phyloP scores from a whole-genome alignment of 2,113 vertebrate genomes.

The Herpailurus yagouaroundi region DNA sequence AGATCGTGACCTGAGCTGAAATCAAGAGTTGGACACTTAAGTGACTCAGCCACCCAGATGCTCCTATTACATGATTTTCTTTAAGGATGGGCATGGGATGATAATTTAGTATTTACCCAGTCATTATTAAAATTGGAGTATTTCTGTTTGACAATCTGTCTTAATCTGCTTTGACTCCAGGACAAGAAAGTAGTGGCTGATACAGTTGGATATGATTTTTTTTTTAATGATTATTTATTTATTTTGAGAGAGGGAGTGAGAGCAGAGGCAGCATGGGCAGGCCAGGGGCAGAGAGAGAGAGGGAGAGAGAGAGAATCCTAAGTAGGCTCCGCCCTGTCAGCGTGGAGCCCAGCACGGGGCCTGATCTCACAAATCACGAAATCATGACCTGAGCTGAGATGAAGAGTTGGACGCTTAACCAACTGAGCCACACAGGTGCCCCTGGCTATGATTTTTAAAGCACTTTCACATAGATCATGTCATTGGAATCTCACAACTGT shows the following conservation, averaged over 20 bases:
- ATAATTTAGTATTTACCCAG: neutral
- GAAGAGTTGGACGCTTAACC: no score
- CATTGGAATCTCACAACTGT: neutral
- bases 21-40: no score
- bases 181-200: neutral
- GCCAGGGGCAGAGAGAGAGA: no score
- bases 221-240: neutral
- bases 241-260: no score
- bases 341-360: accelerated
- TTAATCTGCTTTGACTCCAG: neutral
- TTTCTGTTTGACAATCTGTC: neutral
- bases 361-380: no score
- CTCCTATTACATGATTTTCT: neutral
- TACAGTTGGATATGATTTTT: neutral
- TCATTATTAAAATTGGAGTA: neutral
- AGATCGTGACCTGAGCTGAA: no score
- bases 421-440: no score
- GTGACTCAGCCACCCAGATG: no score
- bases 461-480: neutral
- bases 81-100: neutral
- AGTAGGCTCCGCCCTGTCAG: no score
- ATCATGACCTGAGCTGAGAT: no score
- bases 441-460: constrained; percentile 13
- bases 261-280: no score
- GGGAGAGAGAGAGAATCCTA: no score